Percentiles rank a stretch among this genome's conserved stretches.
Conservation (phyloP, 1,140 invertebrate genomes). For the Tetramorium alpestre region DNA sequence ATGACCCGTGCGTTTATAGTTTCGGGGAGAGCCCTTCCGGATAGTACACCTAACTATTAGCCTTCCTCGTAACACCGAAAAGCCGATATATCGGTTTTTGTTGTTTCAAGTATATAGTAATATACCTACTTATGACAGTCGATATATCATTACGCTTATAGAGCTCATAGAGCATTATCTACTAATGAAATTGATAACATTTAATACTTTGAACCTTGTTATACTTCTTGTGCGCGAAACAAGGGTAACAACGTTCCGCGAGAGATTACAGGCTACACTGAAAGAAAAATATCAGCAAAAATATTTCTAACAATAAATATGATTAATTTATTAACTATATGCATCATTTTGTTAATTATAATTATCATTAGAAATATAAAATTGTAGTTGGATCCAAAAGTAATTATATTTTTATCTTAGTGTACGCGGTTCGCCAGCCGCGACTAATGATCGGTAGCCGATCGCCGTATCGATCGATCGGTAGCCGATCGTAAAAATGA, state of each 20-base stretch:
- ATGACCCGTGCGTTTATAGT: background rate
- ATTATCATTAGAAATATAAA: too few species aligned
- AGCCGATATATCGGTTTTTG: constrained; percentile 53
- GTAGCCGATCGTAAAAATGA: background rate
- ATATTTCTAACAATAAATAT: too few species aligned
- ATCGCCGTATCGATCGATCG: background rate
- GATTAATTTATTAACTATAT: too few species aligned
- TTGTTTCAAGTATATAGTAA: constrained; percentile 3
- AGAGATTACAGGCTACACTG: background rate
- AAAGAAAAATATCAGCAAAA: too few species aligned
- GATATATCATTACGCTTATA: constrained; percentile 1
- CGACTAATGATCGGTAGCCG: background rate
- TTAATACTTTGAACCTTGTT: constrained; percentile 41
- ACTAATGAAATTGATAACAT: constrained; percentile 33
- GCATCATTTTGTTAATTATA: too few species aligned
- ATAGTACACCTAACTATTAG: constrained; percentile 1
- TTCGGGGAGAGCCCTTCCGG: background rate
- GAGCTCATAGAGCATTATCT: background rate
- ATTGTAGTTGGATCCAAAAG: too few species aligned
- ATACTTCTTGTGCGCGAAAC: background rate
- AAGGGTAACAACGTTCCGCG: background rate
- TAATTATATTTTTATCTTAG: too few species aligned
- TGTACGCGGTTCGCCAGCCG: background rate
- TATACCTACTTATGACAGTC: background rate
- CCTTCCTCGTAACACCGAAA: constrained; percentile 20